Percentiles rank a stretch among this genome's conserved stretches.
Conservation (phyloP, 2,888 invertebrate genomes). For the Norana najaformis region DNA sequence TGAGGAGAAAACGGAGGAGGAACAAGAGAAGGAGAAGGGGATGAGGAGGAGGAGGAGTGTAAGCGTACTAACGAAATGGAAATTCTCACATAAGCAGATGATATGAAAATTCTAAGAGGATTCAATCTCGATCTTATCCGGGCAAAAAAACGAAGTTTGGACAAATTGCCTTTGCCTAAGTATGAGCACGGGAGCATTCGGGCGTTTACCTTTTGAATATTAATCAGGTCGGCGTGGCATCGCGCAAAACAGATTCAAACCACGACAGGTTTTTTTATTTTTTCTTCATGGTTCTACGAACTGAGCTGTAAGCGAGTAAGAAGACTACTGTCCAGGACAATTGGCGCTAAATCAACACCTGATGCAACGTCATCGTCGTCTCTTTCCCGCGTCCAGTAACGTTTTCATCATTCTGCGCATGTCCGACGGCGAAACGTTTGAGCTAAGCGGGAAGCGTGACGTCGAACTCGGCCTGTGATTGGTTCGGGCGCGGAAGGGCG, state of each 20-base stretch:
- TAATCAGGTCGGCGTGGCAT: neutral
- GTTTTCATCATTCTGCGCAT: neutral
- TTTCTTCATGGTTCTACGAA: neutral
- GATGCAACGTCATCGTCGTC: neutral
- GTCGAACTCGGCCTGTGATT: neutral
- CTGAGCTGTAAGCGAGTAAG: neutral
- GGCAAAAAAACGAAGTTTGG: too few relatives aligned
- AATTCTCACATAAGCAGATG: too few relatives aligned
- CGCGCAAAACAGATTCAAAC: neutral
- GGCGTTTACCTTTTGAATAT: neutral
- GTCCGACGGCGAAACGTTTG: conserved; percentile 13
- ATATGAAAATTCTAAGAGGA: too few relatives aligned
- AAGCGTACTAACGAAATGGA: neutral
- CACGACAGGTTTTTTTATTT: neutral
- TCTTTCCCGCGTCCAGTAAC: conserved; percentile 1
- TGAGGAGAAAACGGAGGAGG: neutral
- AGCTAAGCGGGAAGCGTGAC: conserved; percentile 5
- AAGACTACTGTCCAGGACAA: neutral
- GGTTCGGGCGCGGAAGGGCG: neutral
- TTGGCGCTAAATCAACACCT: neutral
- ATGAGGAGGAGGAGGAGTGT: neutral
- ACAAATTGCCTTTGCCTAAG: too few relatives aligned
- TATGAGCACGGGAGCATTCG: too few relatives aligned
- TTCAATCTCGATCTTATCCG: too few relatives aligned
- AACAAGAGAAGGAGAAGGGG: too few relatives aligned